A percentile compares a stretch with the other conserved stretches of the same genome.
Conservation (phyloP, 1,140 invertebrate species). For the Euwallacea fornicatus region DNA sequence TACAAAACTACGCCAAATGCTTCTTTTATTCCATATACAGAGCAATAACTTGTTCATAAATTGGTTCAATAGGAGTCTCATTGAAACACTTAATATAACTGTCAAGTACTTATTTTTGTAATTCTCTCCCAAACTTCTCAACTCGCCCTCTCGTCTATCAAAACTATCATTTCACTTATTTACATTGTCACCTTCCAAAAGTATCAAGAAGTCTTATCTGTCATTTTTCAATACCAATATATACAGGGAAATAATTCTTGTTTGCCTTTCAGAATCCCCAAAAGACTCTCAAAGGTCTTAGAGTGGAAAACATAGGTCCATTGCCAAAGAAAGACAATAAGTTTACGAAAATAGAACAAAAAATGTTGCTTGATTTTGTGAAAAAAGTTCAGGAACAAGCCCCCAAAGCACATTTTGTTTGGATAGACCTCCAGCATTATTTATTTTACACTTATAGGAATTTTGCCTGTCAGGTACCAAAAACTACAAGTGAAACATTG, state of each 20-base stretch:
- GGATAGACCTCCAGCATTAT: conserved; percentile 49
- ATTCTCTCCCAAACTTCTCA: not conserved
- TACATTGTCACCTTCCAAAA: too few species aligned
- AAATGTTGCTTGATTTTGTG: conserved; percentile 45
- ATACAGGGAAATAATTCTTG: too few species aligned
- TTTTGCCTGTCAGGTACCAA: conserved; percentile 43
- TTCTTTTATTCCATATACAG: too few species aligned
- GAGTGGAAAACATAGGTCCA: conserved; percentile 24
- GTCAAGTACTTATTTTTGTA: too few species aligned
- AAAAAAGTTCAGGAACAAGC: conserved; percentile 44
- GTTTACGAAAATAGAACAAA: conserved; percentile 39
- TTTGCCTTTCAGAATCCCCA: conserved; percentile 29
- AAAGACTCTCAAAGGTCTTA: conserved; percentile 28
- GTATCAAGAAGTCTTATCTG: too few species aligned
- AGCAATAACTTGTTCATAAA: too few species aligned
- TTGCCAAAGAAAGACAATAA: conserved; percentile 31
- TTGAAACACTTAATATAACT: too few species aligned
- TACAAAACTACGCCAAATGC: not conserved
- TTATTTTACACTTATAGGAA: conserved; percentile 48
- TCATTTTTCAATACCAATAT: too few species aligned
- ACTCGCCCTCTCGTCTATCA: too few species aligned
- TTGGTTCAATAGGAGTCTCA: too few species aligned
- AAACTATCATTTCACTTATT: too few species aligned
- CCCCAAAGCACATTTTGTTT: conserved; percentile 41
- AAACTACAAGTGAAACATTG: conserved; percentile 36